These are phyloP conservation scores for Malacoraja senta DNA, from an alignment of 2,797 vertebrate genomes.

Conservation along the genomic window DNA sequence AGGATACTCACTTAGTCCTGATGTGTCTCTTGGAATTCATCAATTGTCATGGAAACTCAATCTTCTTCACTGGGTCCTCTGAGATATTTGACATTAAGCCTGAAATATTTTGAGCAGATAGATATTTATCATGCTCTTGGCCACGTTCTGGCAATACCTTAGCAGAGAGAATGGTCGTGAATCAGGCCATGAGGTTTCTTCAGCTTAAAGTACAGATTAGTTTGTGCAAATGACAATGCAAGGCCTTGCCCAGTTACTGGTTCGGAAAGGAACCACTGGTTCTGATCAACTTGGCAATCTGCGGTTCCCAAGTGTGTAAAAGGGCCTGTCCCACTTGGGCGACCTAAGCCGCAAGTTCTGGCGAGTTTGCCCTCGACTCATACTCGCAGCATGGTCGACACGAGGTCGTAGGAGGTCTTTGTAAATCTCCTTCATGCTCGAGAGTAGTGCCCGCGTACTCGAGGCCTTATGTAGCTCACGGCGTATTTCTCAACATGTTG, in stretches of 20 bases:
- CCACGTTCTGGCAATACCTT: background rate
- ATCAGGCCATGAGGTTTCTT: background rate
- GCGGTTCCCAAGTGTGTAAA: background rate
- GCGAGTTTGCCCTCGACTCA: too few relatives aligned
- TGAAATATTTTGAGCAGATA: slow-evolving; percentile 5
- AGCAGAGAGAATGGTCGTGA: background rate
- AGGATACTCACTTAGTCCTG: background rate
- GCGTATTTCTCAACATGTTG: too few relatives aligned
- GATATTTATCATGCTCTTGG: slow-evolving; percentile 33
- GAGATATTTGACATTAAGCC: background rate
- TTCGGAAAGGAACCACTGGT: background rate
- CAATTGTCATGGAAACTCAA: slow-evolving; percentile 7
- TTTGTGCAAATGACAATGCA: background rate
- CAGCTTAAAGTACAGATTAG: background rate
- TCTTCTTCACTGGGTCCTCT: background rate
- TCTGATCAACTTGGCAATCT: background rate
- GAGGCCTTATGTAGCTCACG: too few relatives aligned
- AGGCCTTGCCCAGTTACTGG: background rate
- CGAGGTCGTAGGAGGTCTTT: too few relatives aligned
- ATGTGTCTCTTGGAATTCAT: background rate
- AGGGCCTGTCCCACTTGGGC: too few relatives aligned
- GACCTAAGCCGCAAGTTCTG: too few relatives aligned
- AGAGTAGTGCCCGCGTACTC: too few relatives aligned
- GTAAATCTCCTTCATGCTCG: too few relatives aligned
- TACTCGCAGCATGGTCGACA: too few relatives aligned